Conservation (phyloP, 23 tunicate genomes). For the Corella eumyota region DNA sequence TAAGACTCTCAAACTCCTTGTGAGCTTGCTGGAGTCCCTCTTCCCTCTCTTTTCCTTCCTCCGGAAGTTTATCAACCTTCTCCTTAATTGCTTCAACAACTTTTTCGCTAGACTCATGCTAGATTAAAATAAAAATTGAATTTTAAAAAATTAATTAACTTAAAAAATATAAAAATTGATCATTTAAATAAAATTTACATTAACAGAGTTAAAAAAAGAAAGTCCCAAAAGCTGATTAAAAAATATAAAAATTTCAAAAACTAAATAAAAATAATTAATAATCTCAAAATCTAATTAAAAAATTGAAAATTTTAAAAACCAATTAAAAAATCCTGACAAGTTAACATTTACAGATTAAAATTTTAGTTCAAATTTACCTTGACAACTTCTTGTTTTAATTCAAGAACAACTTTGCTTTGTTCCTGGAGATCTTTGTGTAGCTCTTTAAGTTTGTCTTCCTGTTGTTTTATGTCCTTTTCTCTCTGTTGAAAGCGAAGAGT, state of each 20-base stretch:
- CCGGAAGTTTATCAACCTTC: conserved; percentile 26
- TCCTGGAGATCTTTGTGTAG: conserved; percentile 70
- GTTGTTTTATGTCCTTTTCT: conserved; percentile 25
- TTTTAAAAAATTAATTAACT: no score
- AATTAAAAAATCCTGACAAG: no score
- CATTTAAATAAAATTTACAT: no score
- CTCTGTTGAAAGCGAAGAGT: conserved; percentile 11
- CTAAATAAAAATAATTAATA: no score
- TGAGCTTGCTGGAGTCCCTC: conserved; percentile 33
- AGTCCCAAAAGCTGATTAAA: no score
- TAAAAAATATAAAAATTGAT: no score
- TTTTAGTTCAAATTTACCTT: not conserved
- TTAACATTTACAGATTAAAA: no score
- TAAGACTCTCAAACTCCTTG: conserved; percentile 26
- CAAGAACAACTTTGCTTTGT: conserved; percentile 74
- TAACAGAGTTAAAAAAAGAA: no score
- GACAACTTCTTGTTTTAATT: conserved; percentile 64
- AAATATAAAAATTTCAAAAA: no score
- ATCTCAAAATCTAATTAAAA: no score
- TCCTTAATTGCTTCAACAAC: conserved; percentile 15
- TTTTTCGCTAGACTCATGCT: conserved; percentile 53
- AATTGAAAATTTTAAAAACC: no score
- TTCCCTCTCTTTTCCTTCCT: conserved; percentile 25
- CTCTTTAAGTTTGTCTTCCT: conserved; percentile 49
- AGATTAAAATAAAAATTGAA: not conserved